Base-by-base conservation (phyloP, 2,113 vertebrate genomes). In the Meleagris gallopavo region DNA sequence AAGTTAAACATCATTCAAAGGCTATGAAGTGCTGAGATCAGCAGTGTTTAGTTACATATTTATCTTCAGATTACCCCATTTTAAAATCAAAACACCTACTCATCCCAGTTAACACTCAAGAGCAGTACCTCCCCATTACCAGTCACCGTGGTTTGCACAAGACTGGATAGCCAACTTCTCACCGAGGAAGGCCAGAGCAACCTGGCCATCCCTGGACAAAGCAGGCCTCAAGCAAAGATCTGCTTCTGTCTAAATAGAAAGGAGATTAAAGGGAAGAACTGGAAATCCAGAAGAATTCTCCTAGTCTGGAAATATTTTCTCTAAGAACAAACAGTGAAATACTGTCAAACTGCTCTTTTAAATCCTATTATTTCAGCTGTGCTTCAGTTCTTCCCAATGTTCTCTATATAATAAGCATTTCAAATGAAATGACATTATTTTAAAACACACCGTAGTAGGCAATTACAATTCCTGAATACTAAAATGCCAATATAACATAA, bases 381-480 rank as follows among this genome's bases (percentile, higher is more conserved):
- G 92, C 86, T 94, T 92, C 90, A 93, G 86, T 83, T 94, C 95
- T 94, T 95, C 83, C 55, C 92, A 93, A 75, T 83, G 73, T 92
- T 94, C 86, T 94, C 90, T 81, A 93, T 72, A 81, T 74, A 94
- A 88, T 83, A 92, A 94, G 90, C 83, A 94, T 82, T 95, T 88
- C 65, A 92, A 95, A 95, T 92, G 90, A 95, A 96, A 95, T 88
- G 83, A 94, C 73, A 72, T 90, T 95, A 86, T 83, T 96, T 95
- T 95, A 90, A 90, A 96, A 88, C 76, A 94, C 83, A 95, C 46
- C 29, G 65, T 90, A 96, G 92, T 64, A 90, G 90, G 88, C 92
- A 95, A 90, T 95, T 95, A 93, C 80, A 95, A 75, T 85, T 93
- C 77, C 83, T 75, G 95, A 93, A 96, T 92, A 93, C 95, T 93